Evolutionary conservation across 2,797 vertebrate genomes (phyloP), one percentile per base, ranked within the genome.

Genomic region (Eospalax fontanierii): DNA sequence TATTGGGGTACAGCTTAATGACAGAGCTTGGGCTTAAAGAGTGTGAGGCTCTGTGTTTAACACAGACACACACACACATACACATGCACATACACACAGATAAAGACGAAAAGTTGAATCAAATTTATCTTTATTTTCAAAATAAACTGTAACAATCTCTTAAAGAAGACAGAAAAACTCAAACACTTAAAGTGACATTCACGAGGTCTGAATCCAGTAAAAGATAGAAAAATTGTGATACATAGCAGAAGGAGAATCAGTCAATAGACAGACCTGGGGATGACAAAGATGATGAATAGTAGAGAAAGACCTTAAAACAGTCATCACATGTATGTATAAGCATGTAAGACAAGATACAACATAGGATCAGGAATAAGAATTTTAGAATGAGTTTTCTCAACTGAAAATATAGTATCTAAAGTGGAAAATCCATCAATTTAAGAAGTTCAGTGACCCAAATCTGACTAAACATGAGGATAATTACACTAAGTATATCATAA

Each of bases 111-210:
- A n/a, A 71, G 2, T 10, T 6, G 30, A 18, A 63, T 40, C 7
- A 1, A 38, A 8, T 50, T 19, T 54, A 26, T 74, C 57, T 73
- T 46, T 78, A 73, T 92, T 93, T 75, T n/a, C 35, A 86, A 89
- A 86, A 86, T 9, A 88, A 95, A 93, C 35, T 71, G 89, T 11
- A 78, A 73, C 16, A 82, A 8, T 79, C 74, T 82, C 65, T 78
- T 70, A 84, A 74, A 43, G 40, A 76, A 79, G n/a, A 79, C 46
- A 85, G 75, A 68, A 91, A 38, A 93, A 80, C 63, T 15, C 22
- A 93, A 76, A 70, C 46, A 80, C 50, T 73, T 75, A 87, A 71
- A 66, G 16, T 76, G 80, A 68, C 22, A 66, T 63, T 88, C 22
- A 76, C 57, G 71, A 59, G 82, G 26, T 71, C 68, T 93, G 10